Base-by-base conservation (phyloP, 2,888 invertebrate species). In the Pandemis cinnamomeana region DNA sequence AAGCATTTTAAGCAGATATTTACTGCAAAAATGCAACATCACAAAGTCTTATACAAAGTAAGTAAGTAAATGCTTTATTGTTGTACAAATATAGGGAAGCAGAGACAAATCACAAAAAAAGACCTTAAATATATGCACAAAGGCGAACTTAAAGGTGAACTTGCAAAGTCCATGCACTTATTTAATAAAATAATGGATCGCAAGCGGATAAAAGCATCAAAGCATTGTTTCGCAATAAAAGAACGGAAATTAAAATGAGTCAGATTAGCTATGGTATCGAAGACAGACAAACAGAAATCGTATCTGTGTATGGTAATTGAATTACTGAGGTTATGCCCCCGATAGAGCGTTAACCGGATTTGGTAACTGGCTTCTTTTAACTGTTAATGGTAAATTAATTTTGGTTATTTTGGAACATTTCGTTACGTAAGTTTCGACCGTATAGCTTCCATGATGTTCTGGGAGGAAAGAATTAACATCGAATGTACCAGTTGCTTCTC, bases 291-390 rank as follows among this genome's bases (percentile, higher is more conserved):
- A 81, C 81, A 80, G 77, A 80, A 81, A 78, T 81, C 79, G 75
- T 77, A 78, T 75, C 70, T 74, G 8, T 76, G 73, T 77, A 83
- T 80, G 83, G 79, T 91, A 91, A 91, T 91, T 91, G 81, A 89
- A 91, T 91, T 91, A 91, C 80, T 66, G 85, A 84, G 85, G 85
- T 85, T 83, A 81, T 86, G 89, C 84, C 88, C 89, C 85, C 87
- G 87, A 89, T 91, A 87, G 82, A 82, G 80, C 80, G 67, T 48
- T 68, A 72, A 72, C 67, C 27, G 72, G 62, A 68, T 72, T 67
- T 51, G 41, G 41, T 44, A 55, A 41, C 58, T 55, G 70, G 71
- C 71, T 71, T 71, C 71, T 44, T 68, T 44, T 13, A 70, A 62
- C 62, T 53, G 48, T 15, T 71, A n/a, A 46, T 60, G 48, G 41